Base-by-base conservation (phyloP, 2,113 vertebrate genomes). In the Nothoprocta perdicaria region DNA sequence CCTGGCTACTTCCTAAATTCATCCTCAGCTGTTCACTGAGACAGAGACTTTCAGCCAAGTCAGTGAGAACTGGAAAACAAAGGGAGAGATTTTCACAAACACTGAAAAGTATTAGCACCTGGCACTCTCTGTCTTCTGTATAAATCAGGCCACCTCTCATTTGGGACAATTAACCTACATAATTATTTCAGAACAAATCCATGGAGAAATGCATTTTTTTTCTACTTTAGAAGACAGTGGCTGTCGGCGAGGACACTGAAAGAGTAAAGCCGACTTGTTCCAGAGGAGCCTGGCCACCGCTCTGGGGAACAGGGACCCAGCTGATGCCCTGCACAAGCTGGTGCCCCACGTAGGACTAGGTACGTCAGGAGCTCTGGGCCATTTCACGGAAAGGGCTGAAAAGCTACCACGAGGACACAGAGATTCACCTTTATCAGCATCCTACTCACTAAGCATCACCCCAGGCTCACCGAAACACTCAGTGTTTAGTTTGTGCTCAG, bases 231-330 rank as follows among this genome's bases (percentile, higher is more conserved):
- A 48, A 48, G 48, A 48, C 48, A 48, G 46, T 9, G 21, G 48
- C 48, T 48, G 21, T 48, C 11, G 21, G 48, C 10, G 9, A 81
- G 27, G 38, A 55, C 17, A 8, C 23, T 18, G 5, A 18, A 46
- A 17, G 24, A 48, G 7, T 14, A 35, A 38, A 69, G 29, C 7
- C 22, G 35, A 26, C 17, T 27, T 35, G 58, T 7, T 75, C 18
- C 46, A 22, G 3, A 63, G 29, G 14, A 84, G 43, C 41, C 5
- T 0, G 3, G 31, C 48, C 53, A 16, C 22, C 40, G 14, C 16
- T 5, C 0, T 11, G 16, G 3, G 19, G 12, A 18, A 41, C 8
- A 14, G 23, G 31, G 52, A 31, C 55, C 68, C 0, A 3, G 9
- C 2, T 46, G 24, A 1, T 72, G 87, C 60, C 57, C 57, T 57